A percentile compares a stretch with the other conserved stretches of the same genome.
Evolutionary conservation across 2,888 invertebrate species (phyloP).

Genomic region (Lasioglossum morio): DNA sequence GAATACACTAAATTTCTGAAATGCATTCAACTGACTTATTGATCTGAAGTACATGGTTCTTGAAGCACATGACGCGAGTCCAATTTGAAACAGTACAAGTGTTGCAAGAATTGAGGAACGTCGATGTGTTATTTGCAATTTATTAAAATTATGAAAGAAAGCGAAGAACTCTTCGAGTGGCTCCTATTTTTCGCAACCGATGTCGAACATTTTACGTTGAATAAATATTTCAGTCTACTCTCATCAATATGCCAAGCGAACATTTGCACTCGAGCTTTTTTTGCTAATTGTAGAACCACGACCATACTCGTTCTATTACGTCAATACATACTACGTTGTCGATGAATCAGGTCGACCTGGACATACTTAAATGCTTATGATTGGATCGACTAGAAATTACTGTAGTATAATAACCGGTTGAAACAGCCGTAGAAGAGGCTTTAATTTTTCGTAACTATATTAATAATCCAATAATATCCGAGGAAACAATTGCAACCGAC

Average conservation of each 20-base stretch:
- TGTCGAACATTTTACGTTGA: background rate
- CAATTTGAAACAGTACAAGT: background rate
- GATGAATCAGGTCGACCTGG: background rate
- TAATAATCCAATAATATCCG: background rate
- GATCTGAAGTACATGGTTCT: background rate
- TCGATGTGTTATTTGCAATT: background rate
- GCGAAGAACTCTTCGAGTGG: background rate
- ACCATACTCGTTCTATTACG: background rate
- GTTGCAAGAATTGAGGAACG: background rate
- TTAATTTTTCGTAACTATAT: background rate
- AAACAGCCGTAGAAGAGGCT: background rate
- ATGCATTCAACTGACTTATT: background rate
- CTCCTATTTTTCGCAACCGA: background rate
- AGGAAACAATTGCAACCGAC: background rate
- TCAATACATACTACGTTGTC: background rate
- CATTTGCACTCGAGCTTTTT: background rate
- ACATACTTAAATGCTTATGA: background rate
- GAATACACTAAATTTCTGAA: background rate
- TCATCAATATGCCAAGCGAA: background rate
- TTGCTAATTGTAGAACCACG: background rate
- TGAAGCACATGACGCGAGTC: background rate
- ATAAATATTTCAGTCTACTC: background rate
- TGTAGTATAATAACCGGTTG: background rate
- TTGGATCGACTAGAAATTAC: background rate
- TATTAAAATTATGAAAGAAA: background rate